Conservation (phyloP, 2,113 vertebrate genomes). For the Emydocephalus ijimae region DNA sequence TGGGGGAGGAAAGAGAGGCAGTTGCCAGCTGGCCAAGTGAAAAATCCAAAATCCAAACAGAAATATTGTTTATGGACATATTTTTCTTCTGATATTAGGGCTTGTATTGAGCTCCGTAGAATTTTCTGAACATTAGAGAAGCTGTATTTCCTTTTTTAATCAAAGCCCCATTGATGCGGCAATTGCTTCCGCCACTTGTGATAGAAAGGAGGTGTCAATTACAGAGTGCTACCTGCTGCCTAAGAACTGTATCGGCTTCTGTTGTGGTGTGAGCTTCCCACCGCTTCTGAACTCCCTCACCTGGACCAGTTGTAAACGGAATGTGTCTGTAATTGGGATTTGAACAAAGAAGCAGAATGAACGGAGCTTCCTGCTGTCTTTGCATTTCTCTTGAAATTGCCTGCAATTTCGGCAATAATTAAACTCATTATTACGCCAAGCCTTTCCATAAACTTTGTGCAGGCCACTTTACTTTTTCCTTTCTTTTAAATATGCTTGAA, state of each 20-base stretch:
- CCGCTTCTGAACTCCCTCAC: background rate
- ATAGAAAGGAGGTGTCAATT: background rate
- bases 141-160: background rate
- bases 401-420: background rate
- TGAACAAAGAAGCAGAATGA: background rate
- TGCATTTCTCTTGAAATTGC: background rate
- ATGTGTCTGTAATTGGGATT: background rate
- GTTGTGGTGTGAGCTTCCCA: background rate
- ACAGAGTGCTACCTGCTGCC: background rate
- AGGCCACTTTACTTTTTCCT: background rate
- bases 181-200: background rate
- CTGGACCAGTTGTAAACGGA: background rate
- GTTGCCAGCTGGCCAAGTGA: slow-evolving; percentile 11
- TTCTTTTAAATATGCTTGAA: background rate
- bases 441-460: background rate
- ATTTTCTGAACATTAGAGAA: background rate
- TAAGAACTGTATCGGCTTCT: background rate
- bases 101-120: background rate
- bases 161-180: background rate
- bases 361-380: background rate
- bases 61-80: background rate
- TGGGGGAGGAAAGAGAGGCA: background rate
- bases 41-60: background rate
- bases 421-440: background rate
- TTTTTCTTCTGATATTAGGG: background rate